Conservation (phyloP, 2,888 invertebrate genomes). For the Metalampra italica region DNA sequence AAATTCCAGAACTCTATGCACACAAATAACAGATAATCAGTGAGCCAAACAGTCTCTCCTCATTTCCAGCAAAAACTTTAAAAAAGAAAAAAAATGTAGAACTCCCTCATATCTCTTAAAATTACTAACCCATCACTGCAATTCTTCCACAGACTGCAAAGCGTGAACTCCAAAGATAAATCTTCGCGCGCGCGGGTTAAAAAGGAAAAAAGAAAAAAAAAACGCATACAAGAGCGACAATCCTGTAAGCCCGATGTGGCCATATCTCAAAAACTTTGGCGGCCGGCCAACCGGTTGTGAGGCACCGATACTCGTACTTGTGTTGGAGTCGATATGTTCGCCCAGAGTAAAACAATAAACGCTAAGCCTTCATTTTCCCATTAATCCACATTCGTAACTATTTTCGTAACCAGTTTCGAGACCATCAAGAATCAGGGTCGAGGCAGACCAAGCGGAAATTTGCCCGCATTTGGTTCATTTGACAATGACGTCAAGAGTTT, state of each 20-base stretch:
- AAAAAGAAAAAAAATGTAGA: not conserved
- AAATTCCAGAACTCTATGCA: too few species aligned
- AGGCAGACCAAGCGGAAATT: too few species aligned
- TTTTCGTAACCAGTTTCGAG: too few species aligned
- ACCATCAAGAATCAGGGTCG: too few species aligned
- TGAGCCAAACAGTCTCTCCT: too few species aligned
- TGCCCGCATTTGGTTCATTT: too few species aligned
- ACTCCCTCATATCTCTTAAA: not conserved
- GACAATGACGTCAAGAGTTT: too few species aligned
- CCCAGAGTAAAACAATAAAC: not conserved
- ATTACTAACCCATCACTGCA: not conserved
- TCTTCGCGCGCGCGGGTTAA: constrained; percentile 11
- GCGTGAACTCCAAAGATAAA: constrained; percentile 26
- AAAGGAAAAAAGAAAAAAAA: constrained; percentile 12
- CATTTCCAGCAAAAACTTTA: not conserved
- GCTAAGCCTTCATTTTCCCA: too few species aligned
- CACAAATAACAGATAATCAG: too few species aligned
- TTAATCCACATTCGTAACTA: too few species aligned
- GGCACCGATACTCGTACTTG: not conserved
- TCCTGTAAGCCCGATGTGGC: constrained; percentile 23
- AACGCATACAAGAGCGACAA: constrained; percentile 9
- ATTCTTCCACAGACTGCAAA: constrained; percentile 15
- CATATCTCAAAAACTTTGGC: constrained; percentile 32
- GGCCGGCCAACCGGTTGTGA: constrained; percentile 14
- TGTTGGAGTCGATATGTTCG: not conserved